A percentile compares a stretch with the other conserved stretches of the same genome.
Conservation (phyloP, 2,797 vertebrate species). For the Chloroceryle inda region DNA sequence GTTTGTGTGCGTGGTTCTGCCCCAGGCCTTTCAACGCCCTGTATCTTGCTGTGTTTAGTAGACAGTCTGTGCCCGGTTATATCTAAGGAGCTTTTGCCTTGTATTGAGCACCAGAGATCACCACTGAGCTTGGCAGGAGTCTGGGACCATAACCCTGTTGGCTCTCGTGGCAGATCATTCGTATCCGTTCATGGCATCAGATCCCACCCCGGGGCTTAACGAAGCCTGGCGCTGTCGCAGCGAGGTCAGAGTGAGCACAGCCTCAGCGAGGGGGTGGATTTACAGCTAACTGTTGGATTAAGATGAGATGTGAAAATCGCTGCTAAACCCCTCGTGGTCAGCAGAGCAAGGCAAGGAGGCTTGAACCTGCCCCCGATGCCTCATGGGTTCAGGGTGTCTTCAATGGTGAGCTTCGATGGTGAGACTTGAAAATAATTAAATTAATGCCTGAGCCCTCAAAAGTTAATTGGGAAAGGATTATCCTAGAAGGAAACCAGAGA, state of each 20-base stretch:
- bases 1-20: rapidly evolving
- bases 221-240: neutral
- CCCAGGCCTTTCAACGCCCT: neutral
- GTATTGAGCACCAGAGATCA: rapidly evolving
- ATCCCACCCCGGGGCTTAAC: neutral
- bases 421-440: neutral
- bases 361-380: neutral
- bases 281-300: conserved; percentile 73
- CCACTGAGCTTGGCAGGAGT: rapidly evolving
- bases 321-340: neutral
- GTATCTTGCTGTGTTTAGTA: neutral
- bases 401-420: neutral
- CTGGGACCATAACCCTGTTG: neutral
- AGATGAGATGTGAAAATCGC: neutral
- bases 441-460: neutral
- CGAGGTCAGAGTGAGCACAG: neutral
- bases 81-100: neutral
- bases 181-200: neutral
- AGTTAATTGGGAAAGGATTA: conserved; percentile 46
- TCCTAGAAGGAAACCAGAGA: neutral
- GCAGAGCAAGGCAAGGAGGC: neutral
- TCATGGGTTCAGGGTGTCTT: neutral
- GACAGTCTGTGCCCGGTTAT: neutral
- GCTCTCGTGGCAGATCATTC: neutral
- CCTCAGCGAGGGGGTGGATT: conserved; percentile 52